These are phyloP conservation scores for Lasioglossum oenotherae DNA, from an alignment of 2,888 invertebrate species.

Conservation along the genomic window DNA sequence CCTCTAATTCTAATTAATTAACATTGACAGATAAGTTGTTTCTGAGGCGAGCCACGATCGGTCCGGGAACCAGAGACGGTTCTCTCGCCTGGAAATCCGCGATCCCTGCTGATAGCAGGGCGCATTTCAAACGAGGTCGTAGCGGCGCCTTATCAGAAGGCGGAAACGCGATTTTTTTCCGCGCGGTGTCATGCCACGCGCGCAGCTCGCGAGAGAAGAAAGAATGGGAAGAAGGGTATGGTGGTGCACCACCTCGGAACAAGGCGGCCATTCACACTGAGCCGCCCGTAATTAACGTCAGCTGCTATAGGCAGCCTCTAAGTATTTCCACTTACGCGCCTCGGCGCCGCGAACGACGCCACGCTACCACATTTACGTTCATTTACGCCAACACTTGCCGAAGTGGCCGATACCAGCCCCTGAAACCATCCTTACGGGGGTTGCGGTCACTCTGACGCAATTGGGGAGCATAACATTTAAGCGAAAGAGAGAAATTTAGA, in stretches of 20 bases:
- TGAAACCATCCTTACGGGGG: neutral
- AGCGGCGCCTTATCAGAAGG: constrained; percentile 37
- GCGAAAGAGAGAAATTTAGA: neutral
- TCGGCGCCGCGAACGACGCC: constrained; percentile 67
- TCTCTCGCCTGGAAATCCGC: constrained; percentile 24
- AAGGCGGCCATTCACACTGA: constrained; percentile 81
- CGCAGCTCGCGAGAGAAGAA: constrained; percentile 37
- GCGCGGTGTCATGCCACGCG: constrained; percentile 46
- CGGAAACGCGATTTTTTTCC: constrained; percentile 51
- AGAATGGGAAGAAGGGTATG: constrained; percentile 65
- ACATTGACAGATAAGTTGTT: constrained; percentile 14
- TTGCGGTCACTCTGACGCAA: neutral
- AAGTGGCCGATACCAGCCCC: neutral
- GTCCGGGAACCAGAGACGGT: constrained; percentile 44
- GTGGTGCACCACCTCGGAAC: constrained; percentile 79
- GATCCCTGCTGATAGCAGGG: constrained; percentile 54
- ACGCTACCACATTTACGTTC: constrained; percentile 40
- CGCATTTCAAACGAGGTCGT: constrained; percentile 66
- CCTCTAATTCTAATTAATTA: neutral
- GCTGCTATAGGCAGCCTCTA: constrained; percentile 77
- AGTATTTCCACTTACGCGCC: constrained; percentile 77
- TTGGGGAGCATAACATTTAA: neutral
- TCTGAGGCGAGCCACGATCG: neutral
- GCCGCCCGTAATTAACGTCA: constrained; percentile 81
- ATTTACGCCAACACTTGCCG: neutral